Percentiles rank a stretch among this genome's conserved stretches.
Evolutionary conservation across 2,888 invertebrate species (phyloP).

Genomic region (Leptinotarsa juncta): DNA sequence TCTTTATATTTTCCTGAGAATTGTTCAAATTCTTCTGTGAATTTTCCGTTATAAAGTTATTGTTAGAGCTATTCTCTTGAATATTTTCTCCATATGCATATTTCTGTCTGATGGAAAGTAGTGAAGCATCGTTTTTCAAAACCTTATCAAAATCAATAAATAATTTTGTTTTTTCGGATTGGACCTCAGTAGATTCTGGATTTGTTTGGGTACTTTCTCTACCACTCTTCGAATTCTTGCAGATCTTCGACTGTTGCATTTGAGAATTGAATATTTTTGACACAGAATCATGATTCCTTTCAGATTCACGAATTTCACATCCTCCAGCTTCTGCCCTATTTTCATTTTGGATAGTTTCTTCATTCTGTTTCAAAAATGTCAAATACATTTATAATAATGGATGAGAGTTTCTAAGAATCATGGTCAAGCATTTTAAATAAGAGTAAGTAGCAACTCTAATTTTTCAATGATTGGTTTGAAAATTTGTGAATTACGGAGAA

Average conservation of each 20-base stretch:
- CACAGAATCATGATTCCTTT: background rate
- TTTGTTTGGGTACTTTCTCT: background rate
- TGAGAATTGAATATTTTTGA: background rate
- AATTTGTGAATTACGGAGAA: too few relatives aligned
- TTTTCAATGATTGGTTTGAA: too few relatives aligned
- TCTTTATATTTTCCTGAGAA: background rate
- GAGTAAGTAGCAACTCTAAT: too few relatives aligned
- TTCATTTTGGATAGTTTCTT: background rate
- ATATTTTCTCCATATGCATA: background rate
- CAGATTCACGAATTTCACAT: background rate
- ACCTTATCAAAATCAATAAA: slow-evolving; percentile 4
- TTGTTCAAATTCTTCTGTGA: background rate
- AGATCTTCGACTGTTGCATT: background rate
- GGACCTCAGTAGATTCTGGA: background rate
- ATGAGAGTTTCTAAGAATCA: background rate
- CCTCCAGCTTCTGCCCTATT: background rate
- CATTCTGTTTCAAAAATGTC: background rate
- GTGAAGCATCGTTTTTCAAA: slow-evolving; percentile 4
- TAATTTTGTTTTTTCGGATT: background rate
- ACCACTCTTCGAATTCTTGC: background rate
- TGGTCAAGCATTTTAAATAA: background rate
- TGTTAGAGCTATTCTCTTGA: background rate
- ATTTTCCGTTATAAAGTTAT: background rate
- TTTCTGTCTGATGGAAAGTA: slow-evolving; percentile 11
- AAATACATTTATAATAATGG: too few relatives aligned